phyloP scores from a whole-genome alignment of 2,113 vertebrate genomes.

The Plecotus auritus region DNA sequence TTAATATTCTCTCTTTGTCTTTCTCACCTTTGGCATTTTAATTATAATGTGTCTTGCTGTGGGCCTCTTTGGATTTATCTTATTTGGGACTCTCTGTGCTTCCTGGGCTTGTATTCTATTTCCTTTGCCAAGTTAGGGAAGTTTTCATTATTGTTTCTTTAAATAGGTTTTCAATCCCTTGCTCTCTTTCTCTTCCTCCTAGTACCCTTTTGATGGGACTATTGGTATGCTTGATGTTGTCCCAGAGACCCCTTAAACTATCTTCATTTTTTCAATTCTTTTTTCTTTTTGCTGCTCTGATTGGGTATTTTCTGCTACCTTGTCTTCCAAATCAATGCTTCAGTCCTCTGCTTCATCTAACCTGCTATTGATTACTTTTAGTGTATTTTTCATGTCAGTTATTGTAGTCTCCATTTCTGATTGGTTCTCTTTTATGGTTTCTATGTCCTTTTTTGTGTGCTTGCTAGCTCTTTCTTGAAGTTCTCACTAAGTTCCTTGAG shows the following conservation, averaged over 20 bases:
- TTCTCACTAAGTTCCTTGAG: not conserved
- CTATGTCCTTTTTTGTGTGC: not conserved
- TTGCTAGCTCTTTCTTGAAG: not conserved
- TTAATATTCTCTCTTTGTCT: not conserved
- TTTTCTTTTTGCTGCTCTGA: not conserved
- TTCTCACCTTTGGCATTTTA: not conserved
- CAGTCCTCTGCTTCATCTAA: not conserved
- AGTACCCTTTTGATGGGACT: not conserved
- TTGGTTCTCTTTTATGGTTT: not conserved
- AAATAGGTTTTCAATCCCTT: not conserved
- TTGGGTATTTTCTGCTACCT: not conserved
- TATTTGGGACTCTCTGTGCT: not conserved
- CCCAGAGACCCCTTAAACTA: not conserved
- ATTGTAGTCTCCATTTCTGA: not conserved
- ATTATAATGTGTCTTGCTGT: not conserved
- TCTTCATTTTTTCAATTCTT: not conserved
- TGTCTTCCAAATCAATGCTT: not conserved
- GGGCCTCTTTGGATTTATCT: not conserved
- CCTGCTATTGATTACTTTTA: not conserved
- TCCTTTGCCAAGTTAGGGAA: not conserved
- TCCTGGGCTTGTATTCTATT: not conserved
- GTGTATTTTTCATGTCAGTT: not conserved
- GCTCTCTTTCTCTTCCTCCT: not conserved
- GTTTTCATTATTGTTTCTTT: not conserved
- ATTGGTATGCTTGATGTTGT: not conserved